Evolutionary conservation across 2,797 vertebrate species (phyloP), one percentile per base, ranked within the genome.

Genomic region (Chromobotia macracanthus): DNA sequence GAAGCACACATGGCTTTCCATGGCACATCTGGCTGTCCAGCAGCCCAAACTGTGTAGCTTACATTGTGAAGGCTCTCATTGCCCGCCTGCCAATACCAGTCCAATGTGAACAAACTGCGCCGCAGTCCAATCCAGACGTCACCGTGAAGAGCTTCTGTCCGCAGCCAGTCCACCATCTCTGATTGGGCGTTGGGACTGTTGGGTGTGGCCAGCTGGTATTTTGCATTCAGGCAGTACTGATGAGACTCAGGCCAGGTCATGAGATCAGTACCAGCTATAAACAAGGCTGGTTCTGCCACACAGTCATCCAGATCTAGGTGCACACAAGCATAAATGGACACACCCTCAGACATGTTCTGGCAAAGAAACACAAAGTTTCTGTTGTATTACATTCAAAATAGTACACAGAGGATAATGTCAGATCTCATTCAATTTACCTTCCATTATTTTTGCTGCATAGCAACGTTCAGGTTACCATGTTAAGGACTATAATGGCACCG

Each of bases 61-160:
- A 91, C 46, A 0, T 13, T 0, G 0, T 5, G 1, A 0, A 0
- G 0, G 44, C 18, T 83, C 12, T 56, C n/a, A 64, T 67, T 21
- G 2, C 60, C 77, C 15, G 6, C 19, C 5, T 91, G 48, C 92
- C 90, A 91, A 87, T 92, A 93, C 91, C 91, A 94, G 0, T 86
- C 38, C 0, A 87, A 87, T 0, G 61, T 89, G 55, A 70, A 21
- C 5, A 91, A 84, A 77, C 86, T 88, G 1, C 86, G 88, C 0
- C 92, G 87, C 83, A 92, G 61, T n/a, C 92, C 92, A 3, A 94
- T 89, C 93, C 93, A 94, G 4, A 79, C 71, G 0, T 72, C 3
- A 11, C 35, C 9, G 1, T 50, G 51, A 0, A 0, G 1, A 0
- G 2, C 0, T 3, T 0, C 0, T 41, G 11, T 35, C 0, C 0